These are phyloP conservation scores for Arge pagana DNA, from an alignment of 2,888 invertebrate species.

Conservation along the genomic window DNA sequence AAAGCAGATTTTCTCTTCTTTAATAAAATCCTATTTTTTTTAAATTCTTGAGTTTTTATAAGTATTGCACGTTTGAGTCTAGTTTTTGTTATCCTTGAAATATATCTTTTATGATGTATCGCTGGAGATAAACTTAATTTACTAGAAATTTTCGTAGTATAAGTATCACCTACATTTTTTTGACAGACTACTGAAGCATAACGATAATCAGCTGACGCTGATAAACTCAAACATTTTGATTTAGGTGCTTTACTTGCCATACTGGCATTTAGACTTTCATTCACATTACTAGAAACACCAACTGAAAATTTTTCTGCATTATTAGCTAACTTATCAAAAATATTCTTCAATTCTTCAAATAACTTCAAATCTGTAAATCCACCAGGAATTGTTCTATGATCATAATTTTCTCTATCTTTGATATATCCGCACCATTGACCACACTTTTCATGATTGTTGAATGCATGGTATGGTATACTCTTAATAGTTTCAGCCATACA, in stretches of 20 bases:
- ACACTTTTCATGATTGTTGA: slow-evolving; percentile 25
- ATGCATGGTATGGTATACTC: slow-evolving; percentile 25
- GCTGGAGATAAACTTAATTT: slow-evolving; percentile 8
- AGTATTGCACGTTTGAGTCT: background rate
- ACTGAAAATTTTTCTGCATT: slow-evolving; percentile 3
- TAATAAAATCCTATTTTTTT: slow-evolving; percentile 9
- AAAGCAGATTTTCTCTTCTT: slow-evolving; percentile 8
- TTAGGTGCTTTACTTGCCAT: slow-evolving; percentile 5
- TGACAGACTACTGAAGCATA: background rate
- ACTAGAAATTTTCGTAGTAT: background rate
- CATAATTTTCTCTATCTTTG: slow-evolving; percentile 8
- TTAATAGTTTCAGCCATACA: slow-evolving; percentile 20
- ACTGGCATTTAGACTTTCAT: background rate
- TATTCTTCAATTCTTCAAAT: background rate
- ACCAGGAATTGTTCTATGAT: slow-evolving; percentile 3
- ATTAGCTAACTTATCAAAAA: background rate
- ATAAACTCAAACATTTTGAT: background rate
- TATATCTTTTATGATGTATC: background rate
- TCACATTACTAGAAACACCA: background rate
- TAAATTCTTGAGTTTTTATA: slow-evolving; percentile 2
- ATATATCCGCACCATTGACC: slow-evolving; percentile 27
- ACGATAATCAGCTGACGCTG: background rate
- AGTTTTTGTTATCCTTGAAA: background rate
- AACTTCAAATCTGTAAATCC: background rate
- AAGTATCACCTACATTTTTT: background rate